These are phyloP conservation scores for Raja brachyura DNA, from an alignment of 2,113 vertebrate species.

Conservation along the genomic window DNA sequence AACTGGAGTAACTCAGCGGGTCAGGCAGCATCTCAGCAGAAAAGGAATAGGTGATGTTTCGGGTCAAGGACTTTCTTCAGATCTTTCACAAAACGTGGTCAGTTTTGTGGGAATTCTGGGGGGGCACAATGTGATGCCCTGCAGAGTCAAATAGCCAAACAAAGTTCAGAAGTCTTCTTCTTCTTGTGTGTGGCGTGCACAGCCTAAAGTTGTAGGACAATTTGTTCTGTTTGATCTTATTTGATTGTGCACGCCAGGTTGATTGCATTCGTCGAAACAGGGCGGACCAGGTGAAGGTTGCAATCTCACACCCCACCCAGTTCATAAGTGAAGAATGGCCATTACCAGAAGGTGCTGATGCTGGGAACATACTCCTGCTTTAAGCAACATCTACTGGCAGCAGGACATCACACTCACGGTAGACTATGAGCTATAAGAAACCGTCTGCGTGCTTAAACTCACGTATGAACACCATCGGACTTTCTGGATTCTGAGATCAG, in stretches of 20 bases:
- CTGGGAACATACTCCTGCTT: not conserved
- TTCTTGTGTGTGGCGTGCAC: too few relatives aligned
- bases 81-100: too few relatives aligned
- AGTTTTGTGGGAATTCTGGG: not conserved
- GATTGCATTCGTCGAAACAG: too few relatives aligned
- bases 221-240: too few relatives aligned
- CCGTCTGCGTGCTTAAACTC: conserved; percentile 44
- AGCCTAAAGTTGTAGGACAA: too few relatives aligned
- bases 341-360: not conserved
- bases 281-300: too few relatives aligned
- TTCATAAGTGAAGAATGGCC: not conserved
- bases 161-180: not conserved
- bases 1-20: too few relatives aligned
- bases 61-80: too few relatives aligned
- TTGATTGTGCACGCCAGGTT: too few relatives aligned
- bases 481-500: conserved; percentile 63
- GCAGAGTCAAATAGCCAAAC: not conserved
- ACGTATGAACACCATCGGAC: conserved; percentile 80
- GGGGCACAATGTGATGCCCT: not conserved
- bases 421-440: not conserved
- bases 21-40: too few relatives aligned
- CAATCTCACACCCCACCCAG: too few relatives aligned
- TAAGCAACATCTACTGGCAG: not conserved
- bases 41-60: too few relatives aligned
- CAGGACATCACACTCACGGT: not conserved